phyloP scores from a whole-genome alignment of 2,113 vertebrate genomes.

The Callospermophilus lateralis region DNA sequence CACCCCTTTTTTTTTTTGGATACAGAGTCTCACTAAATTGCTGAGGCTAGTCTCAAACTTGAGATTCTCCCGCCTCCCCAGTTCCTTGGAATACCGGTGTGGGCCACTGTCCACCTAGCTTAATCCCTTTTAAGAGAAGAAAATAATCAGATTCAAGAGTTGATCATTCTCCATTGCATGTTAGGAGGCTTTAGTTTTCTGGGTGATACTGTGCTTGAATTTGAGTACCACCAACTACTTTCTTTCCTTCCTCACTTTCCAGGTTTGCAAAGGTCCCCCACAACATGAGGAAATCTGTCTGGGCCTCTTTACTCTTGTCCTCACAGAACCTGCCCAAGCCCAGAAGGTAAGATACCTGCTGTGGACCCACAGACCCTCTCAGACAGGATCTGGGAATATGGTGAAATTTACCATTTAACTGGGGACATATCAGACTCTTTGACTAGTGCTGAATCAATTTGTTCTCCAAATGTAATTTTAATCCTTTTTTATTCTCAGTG shows the following conservation, averaged over 20 bases:
- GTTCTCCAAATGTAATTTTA: background rate
- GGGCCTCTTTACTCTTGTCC: constrained; percentile 94
- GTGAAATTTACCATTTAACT: background rate
- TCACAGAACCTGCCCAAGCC: constrained; percentile 93
- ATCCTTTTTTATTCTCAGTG: background rate
- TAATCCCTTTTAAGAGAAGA: background rate
- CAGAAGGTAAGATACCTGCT: constrained; percentile 91
- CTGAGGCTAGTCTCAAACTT: background rate
- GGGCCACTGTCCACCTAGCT: background rate
- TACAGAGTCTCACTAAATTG: background rate
- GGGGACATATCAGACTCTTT: background rate
- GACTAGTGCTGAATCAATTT: background rate
- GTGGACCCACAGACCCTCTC: background rate
- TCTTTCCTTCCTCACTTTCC: background rate
- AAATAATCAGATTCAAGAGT: background rate
- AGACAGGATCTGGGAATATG: background rate
- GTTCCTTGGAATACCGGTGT: background rate
- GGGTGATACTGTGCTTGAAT: constrained; percentile 23
- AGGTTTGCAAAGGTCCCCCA: constrained; percentile 97
- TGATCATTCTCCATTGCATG: background rate
- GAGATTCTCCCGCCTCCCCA: background rate
- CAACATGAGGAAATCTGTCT: constrained; percentile 98
- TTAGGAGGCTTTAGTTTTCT: constrained; percentile 1
- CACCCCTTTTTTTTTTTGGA: background rate
- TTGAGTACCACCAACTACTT: background rate